Conservation (phyloP, 2,888 invertebrate species). For the Piscicola geometra region DNA sequence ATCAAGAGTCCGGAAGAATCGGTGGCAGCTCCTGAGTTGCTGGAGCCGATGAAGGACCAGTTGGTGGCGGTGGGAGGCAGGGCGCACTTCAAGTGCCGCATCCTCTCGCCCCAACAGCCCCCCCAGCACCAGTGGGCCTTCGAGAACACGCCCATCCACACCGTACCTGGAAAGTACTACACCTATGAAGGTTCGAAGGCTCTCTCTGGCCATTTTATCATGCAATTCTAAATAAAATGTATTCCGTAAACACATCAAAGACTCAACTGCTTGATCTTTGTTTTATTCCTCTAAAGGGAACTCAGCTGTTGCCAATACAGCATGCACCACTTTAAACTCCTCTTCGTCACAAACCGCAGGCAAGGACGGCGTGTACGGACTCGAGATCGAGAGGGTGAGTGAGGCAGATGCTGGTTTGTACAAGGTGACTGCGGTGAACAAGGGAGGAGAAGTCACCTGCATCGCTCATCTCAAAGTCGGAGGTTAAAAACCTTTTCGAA, state of each 20-base stretch:
- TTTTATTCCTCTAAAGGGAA: too few species aligned
- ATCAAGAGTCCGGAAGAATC: background rate
- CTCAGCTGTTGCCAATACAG: too few species aligned
- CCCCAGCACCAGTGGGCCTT: conserved; percentile 34
- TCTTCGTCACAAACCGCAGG: too few species aligned
- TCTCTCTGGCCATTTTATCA: too few species aligned
- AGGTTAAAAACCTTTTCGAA: too few species aligned
- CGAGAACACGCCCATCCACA: conserved; percentile 21
- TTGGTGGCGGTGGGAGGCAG: conserved; percentile 85
- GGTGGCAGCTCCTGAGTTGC: conserved; percentile 68
- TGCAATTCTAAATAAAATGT: too few species aligned
- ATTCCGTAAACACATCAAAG: too few species aligned
- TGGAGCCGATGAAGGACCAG: conserved; percentile 78
- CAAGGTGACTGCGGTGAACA: conserved; percentile 73
- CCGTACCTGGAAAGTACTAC: conserved; percentile 14
- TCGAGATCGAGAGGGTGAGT: conserved; percentile 82
- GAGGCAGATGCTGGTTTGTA: conserved; percentile 98
- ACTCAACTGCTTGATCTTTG: too few species aligned
- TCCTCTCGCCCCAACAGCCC: conserved; percentile 39
- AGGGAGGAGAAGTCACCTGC: conserved; percentile 85
- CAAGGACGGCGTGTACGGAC: conserved; percentile 67
- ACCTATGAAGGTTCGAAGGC: background rate
- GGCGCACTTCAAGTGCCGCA: conserved; percentile 75
- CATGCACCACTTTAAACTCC: too few species aligned
- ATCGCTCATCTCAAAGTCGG: conserved; percentile 55